Evolutionary conservation across 2,113 vertebrate species (phyloP), one percentile per base, ranked within the genome.

Genomic region (Ammospiza nelsoni): DNA sequence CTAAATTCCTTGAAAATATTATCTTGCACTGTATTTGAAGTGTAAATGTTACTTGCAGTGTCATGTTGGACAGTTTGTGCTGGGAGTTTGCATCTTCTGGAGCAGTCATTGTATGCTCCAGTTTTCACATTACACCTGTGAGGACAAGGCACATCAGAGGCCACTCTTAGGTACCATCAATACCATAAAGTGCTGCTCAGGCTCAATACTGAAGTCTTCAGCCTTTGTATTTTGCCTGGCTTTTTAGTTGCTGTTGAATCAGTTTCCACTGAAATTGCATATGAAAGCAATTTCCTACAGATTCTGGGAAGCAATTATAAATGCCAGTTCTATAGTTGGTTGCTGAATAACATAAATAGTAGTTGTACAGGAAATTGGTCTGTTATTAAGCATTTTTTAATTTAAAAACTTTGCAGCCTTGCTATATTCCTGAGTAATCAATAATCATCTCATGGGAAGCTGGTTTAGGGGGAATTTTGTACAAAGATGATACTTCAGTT

Each of bases 31-130:
- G 25, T 16, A 52, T 96, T 92, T 81, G 73, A 74, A 79, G 72
- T 95, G n/a, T 85, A 79, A 79, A 54, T 73, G 63, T 89, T 75
- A 74, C 76, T 74, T 93, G 58, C 71, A 31, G 35, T 52, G 76
- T 43, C n/a, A 12, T 8, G 2, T 62, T 80, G 75, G 61, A 58
- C 49, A 87, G 18, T 93, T 65, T 59, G 15, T 57, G 35, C 35
- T 63, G 44, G 44, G 54, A 67, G 10, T 48, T 82, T 89, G 72
- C 55, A 44, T 55, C 59, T 73, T 57, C 0, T 7, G 59, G 41
- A 63, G 28, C n/a, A 69, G 24, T 63, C 66, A 24, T 0, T 2
- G 9, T 72, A 0, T 72, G 65, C 52, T 67, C 39, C 23, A 0
- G 48, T 90, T 27, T 83, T 84, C 35, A 23, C 6, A 0, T 46